These are phyloP conservation scores for Tetheella fluctuosa DNA, from an alignment of 2,888 invertebrate genomes.

Conservation along the genomic window DNA sequence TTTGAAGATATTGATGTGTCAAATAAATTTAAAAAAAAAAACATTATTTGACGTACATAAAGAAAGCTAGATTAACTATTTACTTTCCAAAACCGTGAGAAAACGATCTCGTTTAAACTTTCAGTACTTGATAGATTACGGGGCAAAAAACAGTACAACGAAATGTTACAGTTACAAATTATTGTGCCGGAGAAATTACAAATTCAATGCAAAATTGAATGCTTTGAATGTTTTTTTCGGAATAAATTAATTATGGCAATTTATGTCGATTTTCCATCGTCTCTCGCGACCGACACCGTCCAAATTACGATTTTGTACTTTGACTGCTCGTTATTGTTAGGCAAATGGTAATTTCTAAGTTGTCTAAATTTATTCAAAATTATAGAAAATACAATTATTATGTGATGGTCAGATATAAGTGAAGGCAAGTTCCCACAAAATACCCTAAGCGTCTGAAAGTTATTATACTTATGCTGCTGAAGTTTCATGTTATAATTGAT, in stretches of 20 bases:
- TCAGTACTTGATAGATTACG: constrained; percentile 47
- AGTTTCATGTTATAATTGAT: no score
- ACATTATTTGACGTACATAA: constrained; percentile 42
- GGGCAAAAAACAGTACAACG: constrained; percentile 70
- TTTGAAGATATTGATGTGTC: background rate
- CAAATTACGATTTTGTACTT: constrained; percentile 73
- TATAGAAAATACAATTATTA: background rate
- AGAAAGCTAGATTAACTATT: constrained; percentile 67
- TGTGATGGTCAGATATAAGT: no score
- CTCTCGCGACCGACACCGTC: constrained; percentile 64
- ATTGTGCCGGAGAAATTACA: constrained; percentile 81
- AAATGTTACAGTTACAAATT: constrained; percentile 78
- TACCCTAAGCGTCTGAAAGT: no score
- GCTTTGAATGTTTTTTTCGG: constrained; percentile 75
- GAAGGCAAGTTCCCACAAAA: no score
- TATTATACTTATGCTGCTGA: no score
- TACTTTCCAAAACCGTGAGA: constrained; percentile 76
- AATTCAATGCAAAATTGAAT: constrained; percentile 80
- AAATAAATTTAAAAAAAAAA: background rate
- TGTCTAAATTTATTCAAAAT: background rate
- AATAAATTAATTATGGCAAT: constrained; percentile 81
- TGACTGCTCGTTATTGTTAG: constrained; percentile 53
- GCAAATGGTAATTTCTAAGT: constrained; percentile 14
- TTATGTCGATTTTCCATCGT: constrained; percentile 72
- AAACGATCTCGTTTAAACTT: constrained; percentile 59